Conservation (phyloP, 2,888 invertebrate genomes). For the Polyommatus iphigenia region DNA sequence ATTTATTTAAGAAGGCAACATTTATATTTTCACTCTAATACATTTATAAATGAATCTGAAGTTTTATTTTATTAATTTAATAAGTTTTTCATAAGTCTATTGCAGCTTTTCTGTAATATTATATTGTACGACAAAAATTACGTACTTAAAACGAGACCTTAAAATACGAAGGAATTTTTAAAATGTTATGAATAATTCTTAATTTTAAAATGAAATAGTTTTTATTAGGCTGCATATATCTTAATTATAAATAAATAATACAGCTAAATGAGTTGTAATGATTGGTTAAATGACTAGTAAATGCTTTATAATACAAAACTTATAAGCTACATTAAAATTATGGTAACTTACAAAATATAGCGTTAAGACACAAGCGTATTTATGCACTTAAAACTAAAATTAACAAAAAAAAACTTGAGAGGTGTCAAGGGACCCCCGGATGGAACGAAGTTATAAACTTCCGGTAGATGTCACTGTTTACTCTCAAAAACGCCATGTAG, state of each 20-base stretch:
- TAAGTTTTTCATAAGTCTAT: neutral
- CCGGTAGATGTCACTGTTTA: no score
- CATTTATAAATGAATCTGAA: conserved; percentile 42
- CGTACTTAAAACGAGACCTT: neutral
- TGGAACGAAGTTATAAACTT: no score
- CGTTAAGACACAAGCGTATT: neutral
- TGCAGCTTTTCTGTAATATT: neutral
- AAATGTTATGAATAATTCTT: neutral
- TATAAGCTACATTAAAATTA: conserved; percentile 32
- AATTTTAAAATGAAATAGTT: neutral
- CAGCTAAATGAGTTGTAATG: conserved; percentile 19
- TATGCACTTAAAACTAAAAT: neutral
- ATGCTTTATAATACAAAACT: conserved; percentile 34
- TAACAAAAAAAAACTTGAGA: no score
- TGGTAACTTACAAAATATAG: conserved; percentile 27
- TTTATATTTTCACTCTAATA: conserved; percentile 51
- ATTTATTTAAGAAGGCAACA: conserved; percentile 67
- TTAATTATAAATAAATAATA: conserved; percentile 16
- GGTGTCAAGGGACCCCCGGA: no score
- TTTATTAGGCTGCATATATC: neutral
- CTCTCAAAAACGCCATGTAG: no score
- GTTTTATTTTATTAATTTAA: conserved; percentile 38
- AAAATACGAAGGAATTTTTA: neutral
- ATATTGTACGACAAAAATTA: neutral
- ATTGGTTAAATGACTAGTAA: conserved; percentile 41